Evolutionary conservation across 2,113 vertebrate genomes (phyloP).

Genomic region (Caretta caretta): DNA sequence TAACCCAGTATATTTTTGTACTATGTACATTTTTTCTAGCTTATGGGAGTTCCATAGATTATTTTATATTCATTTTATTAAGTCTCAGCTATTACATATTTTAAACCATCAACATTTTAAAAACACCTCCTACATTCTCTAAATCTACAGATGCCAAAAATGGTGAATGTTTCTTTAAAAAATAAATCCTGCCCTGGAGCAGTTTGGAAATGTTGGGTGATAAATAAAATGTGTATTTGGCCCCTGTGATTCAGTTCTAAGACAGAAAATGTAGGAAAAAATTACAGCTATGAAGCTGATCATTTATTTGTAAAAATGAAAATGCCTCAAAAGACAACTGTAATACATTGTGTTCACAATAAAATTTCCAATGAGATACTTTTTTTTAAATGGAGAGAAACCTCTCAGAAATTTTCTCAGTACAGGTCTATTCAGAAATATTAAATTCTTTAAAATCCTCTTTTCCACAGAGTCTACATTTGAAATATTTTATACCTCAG

Average conservation of each 20-base stretch:
- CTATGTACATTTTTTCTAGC: no score
- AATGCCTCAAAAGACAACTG: neutral
- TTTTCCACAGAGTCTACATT: neutral
- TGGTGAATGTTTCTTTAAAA: neutral
- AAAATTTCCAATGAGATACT: neutral
- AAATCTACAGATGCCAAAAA: neutral
- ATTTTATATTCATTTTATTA: neutral
- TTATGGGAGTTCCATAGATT: no score
- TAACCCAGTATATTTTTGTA: no score
- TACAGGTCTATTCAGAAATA: neutral
- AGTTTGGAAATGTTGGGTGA: neutral
- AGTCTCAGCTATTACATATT: neutral
- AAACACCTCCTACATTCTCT: neutral
- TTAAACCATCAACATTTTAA: neutral
- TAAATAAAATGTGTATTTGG: neutral
- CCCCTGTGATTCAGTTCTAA: neutral
- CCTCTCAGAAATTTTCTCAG: neutral
- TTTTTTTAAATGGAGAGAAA: neutral
- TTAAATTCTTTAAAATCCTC: neutral
- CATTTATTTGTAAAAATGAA: neutral
- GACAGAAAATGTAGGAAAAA: neutral
- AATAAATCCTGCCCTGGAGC: neutral
- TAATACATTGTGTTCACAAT: neutral
- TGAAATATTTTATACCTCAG: neutral
- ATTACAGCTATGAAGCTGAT: neutral